These are phyloP conservation scores for Ctena decussata DNA, from an alignment of 2,888 invertebrate species.

Conservation along the genomic window DNA sequence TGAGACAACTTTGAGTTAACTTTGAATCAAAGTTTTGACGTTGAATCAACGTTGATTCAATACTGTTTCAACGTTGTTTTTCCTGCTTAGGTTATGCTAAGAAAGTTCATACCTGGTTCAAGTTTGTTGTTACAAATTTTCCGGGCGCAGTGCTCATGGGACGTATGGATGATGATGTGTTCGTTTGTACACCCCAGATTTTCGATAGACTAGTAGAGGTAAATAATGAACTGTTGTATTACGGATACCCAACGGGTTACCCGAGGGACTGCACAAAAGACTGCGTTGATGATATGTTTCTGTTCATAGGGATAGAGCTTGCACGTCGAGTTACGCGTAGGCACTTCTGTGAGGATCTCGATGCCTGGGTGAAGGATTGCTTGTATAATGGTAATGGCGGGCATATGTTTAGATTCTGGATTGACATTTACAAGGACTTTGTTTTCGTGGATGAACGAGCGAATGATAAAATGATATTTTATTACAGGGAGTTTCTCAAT, in stretches of 20 bases:
- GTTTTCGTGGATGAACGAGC: neutral
- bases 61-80: no score
- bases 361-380: conserved; percentile 5
- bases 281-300: conserved; percentile 2
- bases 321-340: neutral
- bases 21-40: no score
- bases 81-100: no score
- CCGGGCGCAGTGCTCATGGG: no score
- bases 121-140: no score
- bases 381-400: no score
- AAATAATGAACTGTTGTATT: neutral
- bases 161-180: no score
- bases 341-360: neutral
- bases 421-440: neutral
- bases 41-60: no score
- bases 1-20: no score
- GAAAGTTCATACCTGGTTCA: no score
- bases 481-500: neutral
- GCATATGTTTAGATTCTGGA: neutral
- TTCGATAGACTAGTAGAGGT: neutral
- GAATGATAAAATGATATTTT: no score
- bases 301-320: neutral
- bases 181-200: no score
- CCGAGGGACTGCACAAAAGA: neutral
- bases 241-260: neutral